Base-by-base conservation (phyloP, 2,113 vertebrate genomes). In the Apaloderma vittatum region DNA sequence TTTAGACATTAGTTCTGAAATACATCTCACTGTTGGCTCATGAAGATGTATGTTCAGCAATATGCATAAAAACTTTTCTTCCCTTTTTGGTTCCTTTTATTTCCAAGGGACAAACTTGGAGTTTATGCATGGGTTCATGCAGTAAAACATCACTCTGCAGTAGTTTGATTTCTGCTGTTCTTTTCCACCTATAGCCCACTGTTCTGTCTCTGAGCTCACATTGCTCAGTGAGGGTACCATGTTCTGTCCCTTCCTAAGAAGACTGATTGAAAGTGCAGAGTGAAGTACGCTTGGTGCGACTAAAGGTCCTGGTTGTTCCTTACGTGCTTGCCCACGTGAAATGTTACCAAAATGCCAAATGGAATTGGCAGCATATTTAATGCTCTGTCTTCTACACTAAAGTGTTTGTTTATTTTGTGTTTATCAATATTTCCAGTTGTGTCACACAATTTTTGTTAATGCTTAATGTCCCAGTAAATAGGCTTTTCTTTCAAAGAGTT, bases 401-500 rank as follows among this genome's bases (percentile, higher is more conserved):
- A 30, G 14, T 9, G 4, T 71, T 74, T 80, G 12, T 61, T 82
- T 67, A 54, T 71, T 93, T 93, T 79, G 65, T 63, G 24, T 67
- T 94, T 87, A 54, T 92, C 67, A 86, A 3, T 79, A 91, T 94
- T 96, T 91, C 54, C 59, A 65, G 49, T 71, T 94, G 40, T 86
- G 36, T 88, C 18, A 29, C 77, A 82, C 29, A 77, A 20, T 82
- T 67, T 88, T 74, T 78, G 94, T 93, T 92, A 48, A 80, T 72
- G 70, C 71, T 92, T 59, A 70, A 55, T 94, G 16, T 86, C 68
- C 96, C 91, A 93, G 96, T 80, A 81, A 88, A 82, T 85, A 43
- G 18, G 40, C 76, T 95, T 92, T 87, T 73, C 92, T 97, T 94
- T 96, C 58, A 93, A 89, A 77, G 46, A 96, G 51, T 88, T 91